These are phyloP conservation scores for Coregonus suidteri DNA, from an alignment of 2,797 vertebrate species.

Conservation along the genomic window DNA sequence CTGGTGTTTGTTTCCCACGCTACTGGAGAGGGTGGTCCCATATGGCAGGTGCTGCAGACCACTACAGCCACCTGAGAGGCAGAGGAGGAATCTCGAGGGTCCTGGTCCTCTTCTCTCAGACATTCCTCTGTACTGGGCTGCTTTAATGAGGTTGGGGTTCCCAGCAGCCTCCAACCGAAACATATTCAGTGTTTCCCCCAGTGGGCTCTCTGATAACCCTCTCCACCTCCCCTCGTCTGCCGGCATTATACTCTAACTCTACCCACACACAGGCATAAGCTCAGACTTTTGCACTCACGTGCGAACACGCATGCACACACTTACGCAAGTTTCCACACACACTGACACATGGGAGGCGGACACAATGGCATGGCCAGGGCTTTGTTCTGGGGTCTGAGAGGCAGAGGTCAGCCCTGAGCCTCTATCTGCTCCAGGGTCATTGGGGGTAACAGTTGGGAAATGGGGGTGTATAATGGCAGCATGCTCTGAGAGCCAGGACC, in stretches of 20 bases:
- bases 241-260: not conserved
- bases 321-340: not conserved
- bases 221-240: not conserved
- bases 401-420: conserved; percentile 49
- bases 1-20: conserved; percentile 44
- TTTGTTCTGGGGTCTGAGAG: conserved; percentile 52
- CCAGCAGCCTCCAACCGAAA: conserved; percentile 12
- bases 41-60: conserved; percentile 27
- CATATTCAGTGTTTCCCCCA: conserved; percentile 18
- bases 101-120: conserved; percentile 17
- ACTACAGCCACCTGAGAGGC: conserved; percentile 41
- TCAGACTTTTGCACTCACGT: not conserved
- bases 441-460: conserved; percentile 51
- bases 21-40: conserved; percentile 16
- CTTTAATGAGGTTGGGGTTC: conserved; percentile 36
- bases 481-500: conserved; percentile 32
- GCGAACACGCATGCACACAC: not conserved
- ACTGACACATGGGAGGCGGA: conserved; percentile 7
- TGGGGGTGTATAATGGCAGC: conserved; percentile 45
- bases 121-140: conserved; percentile 19
- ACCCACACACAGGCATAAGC: not conserved
- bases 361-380: conserved; percentile 27
- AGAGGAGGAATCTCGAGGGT: conserved; percentile 57
- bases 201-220: conserved; percentile 1
- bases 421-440: conserved; percentile 35